phyloP scores from a whole-genome alignment of 1,140 invertebrate genomes.

The Lutraria rhynchaena region DNA sequence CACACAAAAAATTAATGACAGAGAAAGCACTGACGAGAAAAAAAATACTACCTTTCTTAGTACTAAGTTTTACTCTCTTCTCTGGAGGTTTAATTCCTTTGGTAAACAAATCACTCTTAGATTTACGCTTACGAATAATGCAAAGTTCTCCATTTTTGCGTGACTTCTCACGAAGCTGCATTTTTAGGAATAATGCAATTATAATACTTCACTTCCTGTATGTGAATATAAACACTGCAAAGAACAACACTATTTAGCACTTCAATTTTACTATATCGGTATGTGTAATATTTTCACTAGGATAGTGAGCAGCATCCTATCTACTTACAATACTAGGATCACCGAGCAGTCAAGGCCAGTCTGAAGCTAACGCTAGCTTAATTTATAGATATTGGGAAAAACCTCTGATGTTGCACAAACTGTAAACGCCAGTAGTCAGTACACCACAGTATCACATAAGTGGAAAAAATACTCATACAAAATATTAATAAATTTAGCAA shows the following conservation, averaged over 20 bases:
- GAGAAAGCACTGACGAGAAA: not conserved
- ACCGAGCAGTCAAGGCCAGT: constrained; percentile 3
- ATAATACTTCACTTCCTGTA: too few species aligned
- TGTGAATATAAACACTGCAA: too few species aligned
- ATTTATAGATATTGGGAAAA: constrained; percentile 29
- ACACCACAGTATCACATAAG: too few species aligned
- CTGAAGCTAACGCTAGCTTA: not conserved
- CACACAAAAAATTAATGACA: not conserved
- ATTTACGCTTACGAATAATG: constrained; percentile 30
- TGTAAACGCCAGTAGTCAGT: too few species aligned
- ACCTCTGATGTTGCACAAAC: constrained; percentile 1
- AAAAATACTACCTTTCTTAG: not conserved
- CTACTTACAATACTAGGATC: too few species aligned
- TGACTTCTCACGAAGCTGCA: constrained; percentile 22
- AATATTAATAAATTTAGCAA: too few species aligned
- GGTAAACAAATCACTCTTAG: constrained; percentile 16
- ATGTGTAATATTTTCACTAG: too few species aligned
- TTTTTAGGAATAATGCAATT: not conserved
- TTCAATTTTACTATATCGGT: too few species aligned
- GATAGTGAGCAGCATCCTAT: too few species aligned
- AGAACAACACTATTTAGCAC: too few species aligned
- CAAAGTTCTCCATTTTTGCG: constrained; percentile 1
- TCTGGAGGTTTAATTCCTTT: not conserved
- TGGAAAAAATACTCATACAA: too few species aligned
- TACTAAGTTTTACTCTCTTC: not conserved